Percentiles rank a stretch among this genome's conserved stretches.
phyloP scores from a whole-genome alignment of 2,888 invertebrate genomes.

The Drosophila barbarae region DNA sequence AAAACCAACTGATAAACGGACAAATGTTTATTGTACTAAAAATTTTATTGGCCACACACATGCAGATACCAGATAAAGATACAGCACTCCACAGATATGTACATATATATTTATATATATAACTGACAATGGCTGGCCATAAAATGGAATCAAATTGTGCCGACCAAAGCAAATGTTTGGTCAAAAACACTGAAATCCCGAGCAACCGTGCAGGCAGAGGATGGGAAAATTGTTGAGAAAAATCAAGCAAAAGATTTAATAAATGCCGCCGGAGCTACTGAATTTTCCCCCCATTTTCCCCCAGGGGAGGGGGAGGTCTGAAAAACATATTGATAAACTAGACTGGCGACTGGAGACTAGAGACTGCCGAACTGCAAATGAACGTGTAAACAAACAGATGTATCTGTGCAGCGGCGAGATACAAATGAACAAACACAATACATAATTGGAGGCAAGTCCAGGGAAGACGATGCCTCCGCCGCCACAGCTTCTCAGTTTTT shows the following conservation, averaged over 20 bases:
- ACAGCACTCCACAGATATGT: constrained; percentile 10
- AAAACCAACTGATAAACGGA: constrained; percentile 53
- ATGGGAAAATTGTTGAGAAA: constrained; percentile 24
- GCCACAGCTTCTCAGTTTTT: neutral
- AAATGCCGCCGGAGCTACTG: constrained; percentile 27
- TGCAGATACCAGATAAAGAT: constrained; percentile 33
- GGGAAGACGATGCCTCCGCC: neutral
- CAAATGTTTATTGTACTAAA: constrained; percentile 51
- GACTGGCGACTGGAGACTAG: constrained; percentile 1
- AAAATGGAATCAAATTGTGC: constrained; percentile 60
- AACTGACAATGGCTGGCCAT: constrained; percentile 53
- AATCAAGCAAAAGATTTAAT: constrained; percentile 57
- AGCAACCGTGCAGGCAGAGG: neutral
- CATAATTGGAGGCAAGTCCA: constrained; percentile 39
- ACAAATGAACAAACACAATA: constrained; percentile 43
- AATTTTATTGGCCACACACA: constrained; percentile 53
- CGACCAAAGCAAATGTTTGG: constrained; percentile 58
- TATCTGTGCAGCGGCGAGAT: constrained; percentile 39
- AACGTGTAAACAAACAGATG: constrained; percentile 43
- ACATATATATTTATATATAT: constrained; percentile 12
- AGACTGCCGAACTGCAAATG: constrained; percentile 30
- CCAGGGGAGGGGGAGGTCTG: neutral
- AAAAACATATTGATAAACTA: constrained; percentile 42
- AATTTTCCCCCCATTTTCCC: constrained; percentile 15
- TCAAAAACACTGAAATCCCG: constrained; percentile 18